Conservation (phyloP, 2,888 invertebrate genomes). For the Pandemis cinnamomeana region DNA sequence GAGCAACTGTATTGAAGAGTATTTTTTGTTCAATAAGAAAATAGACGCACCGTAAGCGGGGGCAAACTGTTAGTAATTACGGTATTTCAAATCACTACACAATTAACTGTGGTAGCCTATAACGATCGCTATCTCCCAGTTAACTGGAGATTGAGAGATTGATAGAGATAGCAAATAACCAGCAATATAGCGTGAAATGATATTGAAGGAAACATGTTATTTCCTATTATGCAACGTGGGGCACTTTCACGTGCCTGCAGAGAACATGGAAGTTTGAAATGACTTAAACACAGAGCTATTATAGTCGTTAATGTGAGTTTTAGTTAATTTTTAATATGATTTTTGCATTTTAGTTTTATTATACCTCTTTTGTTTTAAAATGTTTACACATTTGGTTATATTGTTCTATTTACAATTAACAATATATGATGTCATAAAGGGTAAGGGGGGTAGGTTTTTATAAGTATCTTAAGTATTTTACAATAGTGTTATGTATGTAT, state of each 20-base stretch:
- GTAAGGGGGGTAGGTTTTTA: no score
- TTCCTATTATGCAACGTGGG: background rate
- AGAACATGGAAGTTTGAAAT: background rate
- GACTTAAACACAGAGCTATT: background rate
- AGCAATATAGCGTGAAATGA: conserved; percentile 5
- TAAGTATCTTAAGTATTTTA: no score
- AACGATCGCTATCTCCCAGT: background rate
- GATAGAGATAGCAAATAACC: background rate
- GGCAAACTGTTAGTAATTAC: background rate
- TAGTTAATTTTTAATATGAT: no score
- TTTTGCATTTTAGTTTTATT: no score
- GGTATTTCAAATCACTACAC: background rate
- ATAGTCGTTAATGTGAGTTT: no score
- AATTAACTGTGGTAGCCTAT: conserved; percentile 5
- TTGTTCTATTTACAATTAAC: no score
- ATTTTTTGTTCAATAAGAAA: no score
- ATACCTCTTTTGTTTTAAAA: no score
- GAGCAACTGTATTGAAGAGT: no score
- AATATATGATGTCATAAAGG: no score
- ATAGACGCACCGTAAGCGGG: background rate
- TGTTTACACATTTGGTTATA: no score
- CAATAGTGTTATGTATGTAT: no score
- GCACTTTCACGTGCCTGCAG: background rate
- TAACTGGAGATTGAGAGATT: conserved; percentile 6
- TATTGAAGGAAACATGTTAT: conserved; percentile 4